Conservation (phyloP, 1,140 invertebrate genomes). For the Micrasema longulum region DNA sequence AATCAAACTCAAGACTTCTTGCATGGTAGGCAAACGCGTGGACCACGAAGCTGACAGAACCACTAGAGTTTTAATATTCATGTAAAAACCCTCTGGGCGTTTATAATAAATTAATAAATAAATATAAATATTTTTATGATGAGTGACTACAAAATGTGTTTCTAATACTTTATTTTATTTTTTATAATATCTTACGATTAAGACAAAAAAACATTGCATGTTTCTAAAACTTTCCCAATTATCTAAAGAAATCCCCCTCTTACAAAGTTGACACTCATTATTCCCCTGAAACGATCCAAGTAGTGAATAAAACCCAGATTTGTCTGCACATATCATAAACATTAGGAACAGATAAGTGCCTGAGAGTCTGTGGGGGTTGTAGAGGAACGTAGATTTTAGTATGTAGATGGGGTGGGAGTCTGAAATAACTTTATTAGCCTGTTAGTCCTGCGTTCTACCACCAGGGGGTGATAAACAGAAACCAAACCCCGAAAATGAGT, state of each 20-base stretch:
- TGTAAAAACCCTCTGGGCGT: too few species aligned
- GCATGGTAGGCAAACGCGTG: too few species aligned
- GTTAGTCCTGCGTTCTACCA: conserved; percentile 3
- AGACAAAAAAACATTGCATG: too few species aligned
- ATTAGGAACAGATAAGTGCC: conserved; percentile 36
- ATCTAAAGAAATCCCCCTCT: conserved; percentile 10
- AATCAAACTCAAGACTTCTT: too few species aligned
- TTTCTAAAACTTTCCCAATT: conserved; percentile 23
- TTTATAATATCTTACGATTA: too few species aligned
- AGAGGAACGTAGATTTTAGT: too few species aligned
- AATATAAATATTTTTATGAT: too few species aligned
- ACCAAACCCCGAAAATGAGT: not conserved
- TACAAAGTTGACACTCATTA: conserved; percentile 24
- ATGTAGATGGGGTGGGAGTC: not conserved
- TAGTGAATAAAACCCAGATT: conserved; percentile 46
- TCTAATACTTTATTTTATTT: too few species aligned
- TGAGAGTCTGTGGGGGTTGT: not conserved
- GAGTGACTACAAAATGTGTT: too few species aligned
- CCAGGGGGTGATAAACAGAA: not conserved
- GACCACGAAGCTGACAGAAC: too few species aligned
- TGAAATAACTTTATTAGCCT: conserved; percentile 33
- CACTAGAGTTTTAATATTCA: too few species aligned
- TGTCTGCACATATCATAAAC: conserved; percentile 48
- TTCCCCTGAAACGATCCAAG: conserved; percentile 7
- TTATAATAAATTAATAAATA: too few species aligned